A percentile compares a stretch with the other conserved stretches of the same genome.
Conservation (phyloP, 2,888 invertebrate genomes). For the Lasioglossum morio region DNA sequence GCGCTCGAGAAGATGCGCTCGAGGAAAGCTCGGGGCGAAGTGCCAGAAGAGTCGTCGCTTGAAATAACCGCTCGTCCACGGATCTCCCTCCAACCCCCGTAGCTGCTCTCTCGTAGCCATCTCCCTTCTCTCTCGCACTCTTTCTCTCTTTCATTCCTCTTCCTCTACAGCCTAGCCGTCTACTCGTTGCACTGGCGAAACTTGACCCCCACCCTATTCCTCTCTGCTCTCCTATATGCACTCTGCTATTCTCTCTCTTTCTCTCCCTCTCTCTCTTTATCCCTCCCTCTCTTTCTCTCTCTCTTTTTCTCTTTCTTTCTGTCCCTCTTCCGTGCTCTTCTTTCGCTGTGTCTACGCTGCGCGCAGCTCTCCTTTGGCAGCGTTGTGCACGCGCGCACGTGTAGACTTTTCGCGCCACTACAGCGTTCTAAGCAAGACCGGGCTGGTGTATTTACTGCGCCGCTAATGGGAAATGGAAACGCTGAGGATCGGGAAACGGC, state of each 20-base stretch:
- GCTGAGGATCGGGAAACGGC: background rate
- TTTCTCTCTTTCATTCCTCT: background rate
- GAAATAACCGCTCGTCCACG: conserved; percentile 82
- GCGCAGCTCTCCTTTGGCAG: background rate
- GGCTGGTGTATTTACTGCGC: conserved; percentile 13
- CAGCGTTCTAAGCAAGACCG: background rate
- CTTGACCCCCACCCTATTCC: conserved; percentile 59
- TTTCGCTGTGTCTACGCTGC: conserved; percentile 5
- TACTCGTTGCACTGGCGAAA: conserved; percentile 61
- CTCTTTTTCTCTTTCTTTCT: conserved; percentile 35
- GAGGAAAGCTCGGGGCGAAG: conserved; percentile 82
- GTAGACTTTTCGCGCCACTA: conserved; percentile 52
- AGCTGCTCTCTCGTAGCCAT: conserved; percentile 21
- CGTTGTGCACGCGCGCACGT: conserved; percentile 38
- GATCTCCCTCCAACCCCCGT: conserved; percentile 80
- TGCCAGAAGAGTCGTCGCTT: conserved; percentile 81
- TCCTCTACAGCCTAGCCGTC: conserved; percentile 9
- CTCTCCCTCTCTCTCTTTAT: background rate
- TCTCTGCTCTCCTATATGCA: background rate
- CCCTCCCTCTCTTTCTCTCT: conserved; percentile 38
- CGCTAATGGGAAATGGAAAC: conserved; percentile 24
- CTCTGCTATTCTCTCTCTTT: conserved; percentile 37
- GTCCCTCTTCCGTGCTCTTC: background rate
- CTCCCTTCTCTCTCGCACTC: background rate
- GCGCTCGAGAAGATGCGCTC: conserved; percentile 68